These are phyloP conservation scores for Lichenostomus cassidix DNA, from an alignment of 2,113 vertebrate species.

Conservation along the genomic window DNA sequence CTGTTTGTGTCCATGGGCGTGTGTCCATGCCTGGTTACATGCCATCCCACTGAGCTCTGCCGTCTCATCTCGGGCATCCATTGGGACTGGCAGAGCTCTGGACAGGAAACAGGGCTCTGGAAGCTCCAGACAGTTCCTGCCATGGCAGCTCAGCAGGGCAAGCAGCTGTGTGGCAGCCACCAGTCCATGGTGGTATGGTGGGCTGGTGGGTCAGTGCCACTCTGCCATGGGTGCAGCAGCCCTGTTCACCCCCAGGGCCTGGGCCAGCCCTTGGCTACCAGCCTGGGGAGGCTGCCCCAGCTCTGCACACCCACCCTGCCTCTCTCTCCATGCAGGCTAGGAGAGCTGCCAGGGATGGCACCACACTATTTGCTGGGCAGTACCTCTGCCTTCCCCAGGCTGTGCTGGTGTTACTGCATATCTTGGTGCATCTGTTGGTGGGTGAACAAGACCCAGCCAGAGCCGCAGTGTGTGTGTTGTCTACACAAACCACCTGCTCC, in stretches of 20 bases:
- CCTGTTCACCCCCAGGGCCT: neutral
- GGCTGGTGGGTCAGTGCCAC: neutral
- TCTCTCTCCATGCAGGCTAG: too few relatives aligned
- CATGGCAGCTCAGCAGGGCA: neutral
- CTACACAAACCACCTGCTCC: neutral
- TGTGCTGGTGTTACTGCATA: rapidly evolving
- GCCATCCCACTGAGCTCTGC: neutral
- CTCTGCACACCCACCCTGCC: neutral
- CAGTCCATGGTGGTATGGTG: rapidly evolving
- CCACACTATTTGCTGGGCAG: neutral
- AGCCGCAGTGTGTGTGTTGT: neutral
- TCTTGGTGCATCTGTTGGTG: neutral
- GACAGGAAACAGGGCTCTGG: neutral
- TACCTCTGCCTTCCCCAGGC: neutral
- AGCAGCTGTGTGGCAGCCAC: neutral
- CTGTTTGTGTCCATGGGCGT: neutral
- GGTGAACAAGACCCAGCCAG: neutral
- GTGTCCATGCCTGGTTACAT: neutral
- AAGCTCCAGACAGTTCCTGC: neutral
- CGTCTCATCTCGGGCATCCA: rapidly evolving
- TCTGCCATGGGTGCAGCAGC: neutral
- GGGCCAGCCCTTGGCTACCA: neutral
- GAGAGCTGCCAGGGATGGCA: neutral
- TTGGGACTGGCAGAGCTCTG: neutral
- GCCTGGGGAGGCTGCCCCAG: neutral